Base-by-base conservation (phyloP, 2,797 vertebrate genomes). In the Gila robusta region DNA sequence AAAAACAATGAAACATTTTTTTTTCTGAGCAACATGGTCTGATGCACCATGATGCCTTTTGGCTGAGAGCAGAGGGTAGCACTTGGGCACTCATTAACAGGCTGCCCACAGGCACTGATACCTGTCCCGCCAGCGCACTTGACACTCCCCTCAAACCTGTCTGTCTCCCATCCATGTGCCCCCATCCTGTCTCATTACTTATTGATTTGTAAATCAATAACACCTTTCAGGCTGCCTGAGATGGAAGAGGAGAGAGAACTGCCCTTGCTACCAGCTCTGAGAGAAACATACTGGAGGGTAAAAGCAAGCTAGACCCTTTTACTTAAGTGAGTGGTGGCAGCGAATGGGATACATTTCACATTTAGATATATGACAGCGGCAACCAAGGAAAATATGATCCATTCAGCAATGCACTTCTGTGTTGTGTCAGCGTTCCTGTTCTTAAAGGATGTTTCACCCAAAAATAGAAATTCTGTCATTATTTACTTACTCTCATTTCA, bases 131-230 rank as follows among this genome's bases (percentile, higher is more conserved):
- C 85, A 85, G 90, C 79, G 66, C 37, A 91, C 90, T 88, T 88
- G 87, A 90, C 88, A 90, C 89, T 86, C 88, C 88, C 79, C 85
- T 80, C 74, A 86, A 86, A 79, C 74, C 79, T 39, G 89, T 86
- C 91, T 92, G 91, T 91, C 93, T 94, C 89, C 87, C 83, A 90
- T 84, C 91, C 92, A 92, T 95, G 94, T 95, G 91, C 93, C 91
- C 82, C 93, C 91, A 93, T 94, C 94, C 94, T 91, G 91, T 91
- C 93, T 95, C 94, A 93, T 93, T 93, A 93, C 93, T 91, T 94
- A 96, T 96, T 90, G 95, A 96, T 96, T 95, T 91, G 83, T 89
- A 94, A 95, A 96, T 95, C 94, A 92, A 95, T 95, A 93, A 88
- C 86, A 87, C 91, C 94, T 94, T 93, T 93, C 90, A 89, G 90